phyloP scores from a whole-genome alignment of 2,888 invertebrate genomes.

The Myopa testacea region DNA sequence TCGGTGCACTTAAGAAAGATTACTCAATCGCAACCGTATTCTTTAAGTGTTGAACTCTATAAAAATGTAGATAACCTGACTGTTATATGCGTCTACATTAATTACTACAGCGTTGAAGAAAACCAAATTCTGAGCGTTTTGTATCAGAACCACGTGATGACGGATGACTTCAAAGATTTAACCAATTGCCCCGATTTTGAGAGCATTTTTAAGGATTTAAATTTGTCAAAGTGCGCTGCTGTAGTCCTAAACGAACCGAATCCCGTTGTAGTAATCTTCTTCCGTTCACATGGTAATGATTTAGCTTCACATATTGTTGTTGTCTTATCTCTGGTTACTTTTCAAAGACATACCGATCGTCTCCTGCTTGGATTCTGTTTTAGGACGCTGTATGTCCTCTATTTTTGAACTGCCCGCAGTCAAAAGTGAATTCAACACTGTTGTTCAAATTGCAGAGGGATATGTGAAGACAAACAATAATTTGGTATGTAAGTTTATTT shows the following conservation, averaged over 20 bases:
- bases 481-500: conserved; percentile 20
- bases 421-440: conserved; percentile 28
- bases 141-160: conserved; percentile 26
- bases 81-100: conserved; percentile 51
- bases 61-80: conserved; percentile 46
- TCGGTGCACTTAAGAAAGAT: conserved; percentile 42
- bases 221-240: conserved; percentile 46
- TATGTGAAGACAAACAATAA: not conserved
- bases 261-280: conserved; percentile 39
- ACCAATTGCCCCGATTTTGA: conserved; percentile 18
- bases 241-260: conserved; percentile 36
- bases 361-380: conserved; percentile 44
- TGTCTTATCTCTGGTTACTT: not conserved
- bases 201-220: conserved; percentile 35
- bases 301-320: not conserved
- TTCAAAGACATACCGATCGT: conserved; percentile 39
- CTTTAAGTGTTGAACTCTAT: conserved; percentile 50
- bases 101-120: conserved; percentile 45
- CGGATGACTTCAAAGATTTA: not conserved
- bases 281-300: conserved; percentile 38
- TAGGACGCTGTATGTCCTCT: conserved; percentile 42
- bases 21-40: conserved; percentile 48
- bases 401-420: conserved; percentile 42
- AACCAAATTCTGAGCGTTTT: conserved; percentile 44
- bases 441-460: conserved; percentile 1